Conservation (phyloP, 2,888 invertebrate genomes). For the Drosophila limbata region DNA sequence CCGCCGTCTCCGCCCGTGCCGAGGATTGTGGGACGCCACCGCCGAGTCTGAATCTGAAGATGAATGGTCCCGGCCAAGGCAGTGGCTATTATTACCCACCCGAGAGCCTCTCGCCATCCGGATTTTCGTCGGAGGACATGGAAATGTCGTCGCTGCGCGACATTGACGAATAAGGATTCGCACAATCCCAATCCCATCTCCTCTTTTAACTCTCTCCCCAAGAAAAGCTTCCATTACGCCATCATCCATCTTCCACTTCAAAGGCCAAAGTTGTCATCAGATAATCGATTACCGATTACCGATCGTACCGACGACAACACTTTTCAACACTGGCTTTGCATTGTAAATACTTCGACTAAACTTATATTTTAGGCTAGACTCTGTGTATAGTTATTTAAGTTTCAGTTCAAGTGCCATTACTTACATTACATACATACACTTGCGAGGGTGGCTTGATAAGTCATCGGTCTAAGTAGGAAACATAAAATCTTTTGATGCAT, state of each 20-base stretch:
- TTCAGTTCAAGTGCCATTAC: slow-evolving; percentile 78
- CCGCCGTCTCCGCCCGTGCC: slow-evolving; percentile 32
- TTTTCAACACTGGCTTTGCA: slow-evolving; percentile 9
- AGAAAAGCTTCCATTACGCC: neutral
- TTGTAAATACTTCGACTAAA: slow-evolving; percentile 55
- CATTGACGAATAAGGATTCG: slow-evolving; percentile 89
- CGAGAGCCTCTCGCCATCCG: slow-evolving; percentile 89
- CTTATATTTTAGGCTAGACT: slow-evolving; percentile 27
- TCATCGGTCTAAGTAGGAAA: neutral
- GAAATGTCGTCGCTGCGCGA: slow-evolving; percentile 90
- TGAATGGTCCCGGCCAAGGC: slow-evolving; percentile 46
- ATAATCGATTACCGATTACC: neutral
- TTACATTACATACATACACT: slow-evolving; percentile 23
- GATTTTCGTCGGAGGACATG: slow-evolving; percentile 90
- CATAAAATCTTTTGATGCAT: too few relatives aligned
- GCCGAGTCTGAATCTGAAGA: slow-evolving; percentile 24
- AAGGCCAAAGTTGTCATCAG: neutral
- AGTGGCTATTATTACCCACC: slow-evolving; percentile 87
- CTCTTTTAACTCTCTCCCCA: neutral
- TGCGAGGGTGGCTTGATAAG: neutral
- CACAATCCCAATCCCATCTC: neutral
- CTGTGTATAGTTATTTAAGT: slow-evolving; percentile 57
- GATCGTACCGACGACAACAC: neutral
- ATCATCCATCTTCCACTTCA: slow-evolving; percentile 3
- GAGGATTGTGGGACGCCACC: slow-evolving; percentile 55